Evolutionary conservation across 2,888 invertebrate species (phyloP), one percentile per base, ranked within the genome.

Genomic region (Lepidocyrtoides sp.): DNA sequence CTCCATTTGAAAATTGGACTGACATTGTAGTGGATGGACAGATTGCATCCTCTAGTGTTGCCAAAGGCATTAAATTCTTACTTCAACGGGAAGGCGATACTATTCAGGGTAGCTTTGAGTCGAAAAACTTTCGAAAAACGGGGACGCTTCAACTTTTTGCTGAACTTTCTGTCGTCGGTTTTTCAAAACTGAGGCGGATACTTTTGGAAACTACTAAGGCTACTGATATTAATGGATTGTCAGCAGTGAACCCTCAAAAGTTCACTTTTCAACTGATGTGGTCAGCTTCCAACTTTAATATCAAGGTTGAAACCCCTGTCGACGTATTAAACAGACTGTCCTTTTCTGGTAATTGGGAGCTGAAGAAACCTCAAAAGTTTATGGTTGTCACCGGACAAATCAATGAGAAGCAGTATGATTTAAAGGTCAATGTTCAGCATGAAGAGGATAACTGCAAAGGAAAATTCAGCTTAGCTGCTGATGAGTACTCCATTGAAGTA

Each of bases 231-330:
- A 26, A 81, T 44, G 90, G 90, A n/a, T 32, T 91, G 4, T 88
- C 91, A 2, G 63, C 88, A 4, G 63, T 57, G 8, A 63, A 17
- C 20, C 86, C 84, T 12, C 83, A 91, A 81, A 91, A 66, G 23
- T 91, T 92, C 36, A 57, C 85, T 4, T 91, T 91, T 12, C 60
- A 91, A 1, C 83, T 91, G 14, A 89, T 48, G 14, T 92, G 92
- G 87, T 87, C 92, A 8, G 36, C 91, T 0, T 48, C 86, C 0
- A 90, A 89, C 36, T 85, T 92, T 7, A 91, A 92, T 3, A 51
- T 93, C 3, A 77, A 89, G 44, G 57, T 94, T 14, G 75, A 92
- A 10, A 94, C 94, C 5, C 94, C 94, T 0, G 91, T 94, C 7
- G 82, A 91, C 44, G 81, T 85, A 1, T 91, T 93, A 32, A 93